These are phyloP conservation scores for Melanotaenia trifasciata DNA, from an alignment of 2,797 vertebrate genomes.

Conservation along the genomic window DNA sequence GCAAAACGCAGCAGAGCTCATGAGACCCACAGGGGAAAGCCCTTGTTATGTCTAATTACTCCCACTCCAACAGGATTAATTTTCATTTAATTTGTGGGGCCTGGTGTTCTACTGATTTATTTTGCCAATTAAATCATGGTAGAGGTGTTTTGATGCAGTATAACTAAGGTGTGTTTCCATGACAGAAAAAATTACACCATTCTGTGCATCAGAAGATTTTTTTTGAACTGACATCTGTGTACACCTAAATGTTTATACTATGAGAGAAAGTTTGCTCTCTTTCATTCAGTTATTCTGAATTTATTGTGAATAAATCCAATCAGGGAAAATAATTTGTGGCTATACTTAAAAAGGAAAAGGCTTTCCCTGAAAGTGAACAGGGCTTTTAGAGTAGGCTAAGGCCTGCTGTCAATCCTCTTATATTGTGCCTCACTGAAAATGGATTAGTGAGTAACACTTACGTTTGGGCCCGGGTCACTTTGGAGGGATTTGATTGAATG, in stretches of 20 bases:
- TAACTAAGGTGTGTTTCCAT: slow-evolving; percentile 67
- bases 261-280: not conserved
- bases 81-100: slow-evolving; percentile 79
- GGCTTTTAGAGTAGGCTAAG: slow-evolving; percentile 67
- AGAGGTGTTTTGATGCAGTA: slow-evolving; percentile 46
- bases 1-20: slow-evolving; percentile 64
- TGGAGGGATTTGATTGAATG: slow-evolving; percentile 79
- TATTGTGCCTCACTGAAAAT: slow-evolving; percentile 77
- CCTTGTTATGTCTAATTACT: slow-evolving; percentile 87
- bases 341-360: slow-evolving; percentile 1
- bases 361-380: slow-evolving; percentile 42
- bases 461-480: slow-evolving; percentile 81
- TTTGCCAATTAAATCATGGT: slow-evolving; percentile 79
- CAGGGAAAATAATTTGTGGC: not conserved
- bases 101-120: slow-evolving; percentile 66
- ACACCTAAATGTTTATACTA: not conserved
- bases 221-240: not conserved
- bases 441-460: slow-evolving; percentile 83
- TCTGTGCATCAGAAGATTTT: slow-evolving; percentile 20
- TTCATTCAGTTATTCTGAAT: not conserved
- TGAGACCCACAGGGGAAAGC: slow-evolving; percentile 71
- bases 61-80: slow-evolving; percentile 71
- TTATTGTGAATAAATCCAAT: not conserved
- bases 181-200: slow-evolving; percentile 33
- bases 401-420: slow-evolving; percentile 86